Percentiles rank a stretch among this genome's conserved stretches.
Conservation (phyloP, 2,113 vertebrate genomes). For the Empidonax alnorum region DNA sequence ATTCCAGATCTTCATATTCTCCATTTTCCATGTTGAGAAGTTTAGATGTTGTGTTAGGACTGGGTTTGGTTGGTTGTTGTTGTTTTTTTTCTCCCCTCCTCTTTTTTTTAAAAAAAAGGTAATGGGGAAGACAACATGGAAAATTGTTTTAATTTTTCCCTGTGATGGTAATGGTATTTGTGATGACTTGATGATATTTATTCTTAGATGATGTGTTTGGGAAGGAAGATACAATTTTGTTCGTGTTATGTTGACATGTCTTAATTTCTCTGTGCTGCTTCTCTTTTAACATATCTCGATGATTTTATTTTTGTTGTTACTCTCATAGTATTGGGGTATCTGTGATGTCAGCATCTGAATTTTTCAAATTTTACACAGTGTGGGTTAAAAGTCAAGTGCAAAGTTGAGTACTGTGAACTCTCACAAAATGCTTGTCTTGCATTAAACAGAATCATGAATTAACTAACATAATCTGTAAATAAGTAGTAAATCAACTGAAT, state of each 20-base stretch:
- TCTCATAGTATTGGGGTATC: background rate
- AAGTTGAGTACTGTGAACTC: background rate
- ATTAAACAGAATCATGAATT: background rate
- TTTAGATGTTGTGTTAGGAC: background rate
- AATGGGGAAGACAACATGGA: background rate
- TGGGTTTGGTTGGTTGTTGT: background rate
- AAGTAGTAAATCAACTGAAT: background rate
- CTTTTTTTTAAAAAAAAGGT: too few relatives aligned
- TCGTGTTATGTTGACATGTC: background rate
- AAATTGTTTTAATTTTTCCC: background rate
- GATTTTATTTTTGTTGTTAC: background rate
- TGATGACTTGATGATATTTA: background rate
- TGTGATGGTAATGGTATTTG: background rate
- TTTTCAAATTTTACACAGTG: background rate
- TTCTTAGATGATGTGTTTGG: background rate
- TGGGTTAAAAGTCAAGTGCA: background rate
- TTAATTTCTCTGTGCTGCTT: background rate
- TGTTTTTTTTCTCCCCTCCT: background rate
- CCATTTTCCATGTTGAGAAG: fast-evolving
- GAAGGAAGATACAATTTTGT: background rate
- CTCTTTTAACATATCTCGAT: background rate
- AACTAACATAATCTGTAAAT: background rate
- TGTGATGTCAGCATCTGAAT: background rate
- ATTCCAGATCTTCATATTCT: background rate
- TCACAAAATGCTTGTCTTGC: background rate